A percentile compares a stretch with the other conserved stretches of the same genome.
phyloP scores from a whole-genome alignment of 2,113 vertebrate genomes.

The Ploceus nigricollis region DNA sequence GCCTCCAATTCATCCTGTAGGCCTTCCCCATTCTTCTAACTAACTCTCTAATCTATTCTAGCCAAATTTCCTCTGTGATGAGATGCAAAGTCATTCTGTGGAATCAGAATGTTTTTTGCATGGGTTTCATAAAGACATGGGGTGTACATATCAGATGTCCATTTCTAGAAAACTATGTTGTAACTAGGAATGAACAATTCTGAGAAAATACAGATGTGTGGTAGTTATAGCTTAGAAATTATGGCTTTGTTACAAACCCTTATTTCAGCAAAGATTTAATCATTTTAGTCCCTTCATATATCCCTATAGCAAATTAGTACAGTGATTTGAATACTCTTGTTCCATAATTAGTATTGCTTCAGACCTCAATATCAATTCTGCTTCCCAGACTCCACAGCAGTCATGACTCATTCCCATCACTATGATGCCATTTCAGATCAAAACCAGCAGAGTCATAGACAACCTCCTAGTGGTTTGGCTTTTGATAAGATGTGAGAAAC shows the following conservation, averaged over 20 bases:
- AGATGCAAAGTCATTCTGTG: neutral
- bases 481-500: neutral
- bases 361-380: neutral
- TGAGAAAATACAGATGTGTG: neutral
- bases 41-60: neutral
- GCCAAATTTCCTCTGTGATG: neutral
- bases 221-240: neutral
- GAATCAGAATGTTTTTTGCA: neutral
- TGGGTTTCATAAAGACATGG: neutral
- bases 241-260: neutral
- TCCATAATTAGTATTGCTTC: neutral
- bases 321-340: neutral
- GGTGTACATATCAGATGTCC: neutral
- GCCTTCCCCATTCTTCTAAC: neutral
- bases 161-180: neutral
- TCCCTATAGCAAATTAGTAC: neutral
- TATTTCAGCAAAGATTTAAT: neutral
- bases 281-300: neutral
- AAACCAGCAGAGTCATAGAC: neutral
- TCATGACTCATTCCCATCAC: neutral
- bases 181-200: neutral
- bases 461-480: neutral
- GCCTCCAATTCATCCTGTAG: neutral
- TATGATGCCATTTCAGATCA: neutral
- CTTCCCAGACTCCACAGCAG: neutral